Conservation (phyloP, 2,888 invertebrate genomes). For the Prenolepis imparis region DNA sequence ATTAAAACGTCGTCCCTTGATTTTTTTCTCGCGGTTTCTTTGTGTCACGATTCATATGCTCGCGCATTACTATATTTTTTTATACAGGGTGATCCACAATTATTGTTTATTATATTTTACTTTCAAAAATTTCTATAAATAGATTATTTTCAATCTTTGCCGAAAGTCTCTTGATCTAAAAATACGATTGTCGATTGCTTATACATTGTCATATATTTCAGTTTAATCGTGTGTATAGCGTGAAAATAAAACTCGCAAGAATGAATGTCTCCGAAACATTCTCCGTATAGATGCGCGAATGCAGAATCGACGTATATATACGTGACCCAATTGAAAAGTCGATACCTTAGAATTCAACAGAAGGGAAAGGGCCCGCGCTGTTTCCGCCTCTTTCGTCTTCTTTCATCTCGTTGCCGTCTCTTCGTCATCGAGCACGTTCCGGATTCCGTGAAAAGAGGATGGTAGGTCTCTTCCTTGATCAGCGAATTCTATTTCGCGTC, state of each 20-base stretch:
- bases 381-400: slow-evolving; percentile 52
- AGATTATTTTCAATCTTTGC: not conserved
- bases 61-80: not conserved
- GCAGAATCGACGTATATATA: slow-evolving; percentile 42
- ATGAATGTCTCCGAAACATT: not conserved
- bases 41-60: not conserved
- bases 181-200: not conserved
- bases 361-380: slow-evolving; percentile 30
- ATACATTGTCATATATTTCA: not conserved
- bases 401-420: slow-evolving; percentile 27
- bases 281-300: slow-evolving; percentile 4
- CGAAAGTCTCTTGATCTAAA: not conserved
- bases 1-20: slow-evolving; percentile 61
- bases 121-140: not conserved
- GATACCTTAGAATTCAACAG: slow-evolving; percentile 68
- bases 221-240: not conserved
- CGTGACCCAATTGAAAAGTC: slow-evolving; percentile 76
- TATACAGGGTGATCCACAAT: not conserved
- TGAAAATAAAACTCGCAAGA: not conserved
- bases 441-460: slow-evolving; percentile 51
- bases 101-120: not conserved
- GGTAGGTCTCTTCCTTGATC: slow-evolving; percentile 45
- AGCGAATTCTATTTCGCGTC: slow-evolving; percentile 57
- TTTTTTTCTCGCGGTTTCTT: slow-evolving; percentile 15
- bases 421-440: slow-evolving; percentile 47